Evolutionary conservation across 1,140 invertebrate species (phyloP).

Genomic region (Brachionus paranguensis): DNA sequence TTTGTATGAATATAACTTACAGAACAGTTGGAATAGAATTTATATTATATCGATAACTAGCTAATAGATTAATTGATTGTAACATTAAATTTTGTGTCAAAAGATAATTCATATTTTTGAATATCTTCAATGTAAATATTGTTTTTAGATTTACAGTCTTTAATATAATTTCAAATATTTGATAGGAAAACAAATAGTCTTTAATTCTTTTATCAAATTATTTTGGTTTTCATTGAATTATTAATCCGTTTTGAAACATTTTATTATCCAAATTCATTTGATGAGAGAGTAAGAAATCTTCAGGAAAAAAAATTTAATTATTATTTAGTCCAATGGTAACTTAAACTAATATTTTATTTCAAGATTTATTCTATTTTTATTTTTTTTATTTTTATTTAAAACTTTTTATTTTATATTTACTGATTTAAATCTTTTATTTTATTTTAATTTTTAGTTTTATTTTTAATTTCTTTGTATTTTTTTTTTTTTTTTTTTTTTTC

Average conservation of each 20-base stretch:
- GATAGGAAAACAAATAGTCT: not conserved
- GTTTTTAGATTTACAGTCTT: not conserved
- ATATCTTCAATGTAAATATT: not conserved
- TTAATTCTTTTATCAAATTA: not conserved
- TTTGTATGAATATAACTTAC: not conserved
- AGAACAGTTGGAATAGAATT: not conserved
- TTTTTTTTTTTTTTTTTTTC: too few relatives aligned
- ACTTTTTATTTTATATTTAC: too few relatives aligned
- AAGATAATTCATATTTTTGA: not conserved
- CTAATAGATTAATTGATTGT: slow-evolving; percentile 1
- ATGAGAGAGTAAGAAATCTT: not conserved
- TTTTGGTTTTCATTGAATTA: not conserved
- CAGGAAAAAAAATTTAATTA: too few relatives aligned
- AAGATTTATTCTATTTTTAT: too few relatives aligned
- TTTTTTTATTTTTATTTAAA: too few relatives aligned
- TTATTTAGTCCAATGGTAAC: too few relatives aligned
- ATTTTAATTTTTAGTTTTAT: too few relatives aligned
- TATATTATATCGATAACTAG: not conserved
- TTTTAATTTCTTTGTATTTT: too few relatives aligned
- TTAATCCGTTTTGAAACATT: not conserved
- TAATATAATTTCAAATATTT: not conserved
- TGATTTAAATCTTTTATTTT: too few relatives aligned
- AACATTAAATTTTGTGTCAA: not conserved
- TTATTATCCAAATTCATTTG: not conserved
- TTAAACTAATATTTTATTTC: too few relatives aligned